Evolutionary conservation across 2,113 vertebrate genomes (phyloP).

Genomic region (Perca schrenkii): DNA sequence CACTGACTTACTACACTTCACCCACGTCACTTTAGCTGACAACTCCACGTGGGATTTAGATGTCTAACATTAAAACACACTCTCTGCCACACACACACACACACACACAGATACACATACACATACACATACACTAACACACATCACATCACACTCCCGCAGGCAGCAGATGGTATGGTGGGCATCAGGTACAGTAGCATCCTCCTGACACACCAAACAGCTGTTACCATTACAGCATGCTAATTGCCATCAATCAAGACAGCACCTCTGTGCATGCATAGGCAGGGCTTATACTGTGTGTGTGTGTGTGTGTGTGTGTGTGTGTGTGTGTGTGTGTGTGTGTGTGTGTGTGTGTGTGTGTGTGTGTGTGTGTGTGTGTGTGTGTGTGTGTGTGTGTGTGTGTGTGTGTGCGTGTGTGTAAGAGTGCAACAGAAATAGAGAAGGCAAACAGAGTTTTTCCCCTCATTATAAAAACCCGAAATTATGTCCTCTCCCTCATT

Average conservation of each 20-base stretch:
- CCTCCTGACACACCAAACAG: slow-evolving; percentile 93
- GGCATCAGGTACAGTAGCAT: slow-evolving; percentile 88
- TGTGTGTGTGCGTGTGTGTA: slow-evolving; percentile 18
- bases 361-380: no score
- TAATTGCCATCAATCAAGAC: slow-evolving; percentile 96
- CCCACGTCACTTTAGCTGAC: slow-evolving; percentile 73
- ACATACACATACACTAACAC: slow-evolving; percentile 5
- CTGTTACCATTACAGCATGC: slow-evolving; percentile 95
- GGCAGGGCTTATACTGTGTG: slow-evolving; percentile 73
- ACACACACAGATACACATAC: neutral
- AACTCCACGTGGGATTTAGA: slow-evolving; percentile 85
- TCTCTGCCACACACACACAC: neutral
- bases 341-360: neutral
- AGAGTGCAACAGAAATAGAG: slow-evolving; percentile 18
- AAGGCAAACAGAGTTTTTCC: slow-evolving; percentile 24
- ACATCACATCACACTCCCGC: slow-evolving; percentile 24
- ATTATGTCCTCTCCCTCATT: slow-evolving; percentile 28
- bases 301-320: slow-evolving; percentile 10
- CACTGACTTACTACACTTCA: slow-evolving; percentile 3
- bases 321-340: slow-evolving; percentile 22
- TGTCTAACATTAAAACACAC: slow-evolving; percentile 37
- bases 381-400: slow-evolving; percentile 15
- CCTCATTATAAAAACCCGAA: slow-evolving; percentile 38
- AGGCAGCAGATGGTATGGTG: slow-evolving; percentile 90
- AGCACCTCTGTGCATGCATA: slow-evolving; percentile 90